Percentiles rank a stretch among this genome's conserved stretches.
phyloP scores from a whole-genome alignment of 2,113 vertebrate genomes.

The Pituophis catenifer region DNA sequence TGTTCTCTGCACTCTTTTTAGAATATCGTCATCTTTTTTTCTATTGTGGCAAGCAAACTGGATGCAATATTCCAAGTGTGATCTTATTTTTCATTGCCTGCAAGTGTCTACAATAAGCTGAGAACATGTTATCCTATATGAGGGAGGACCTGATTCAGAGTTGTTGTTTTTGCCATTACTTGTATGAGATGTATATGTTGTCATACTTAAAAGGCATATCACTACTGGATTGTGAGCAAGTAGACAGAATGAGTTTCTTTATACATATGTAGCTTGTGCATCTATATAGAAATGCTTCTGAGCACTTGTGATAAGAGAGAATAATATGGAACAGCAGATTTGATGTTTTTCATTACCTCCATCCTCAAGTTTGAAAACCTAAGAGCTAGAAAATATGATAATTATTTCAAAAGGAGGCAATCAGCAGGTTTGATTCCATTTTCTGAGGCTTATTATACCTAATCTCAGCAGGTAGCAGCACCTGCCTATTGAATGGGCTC shows the following conservation, averaged over 20 bases:
- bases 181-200: not conserved
- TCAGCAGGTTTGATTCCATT: not conserved
- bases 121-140: not conserved
- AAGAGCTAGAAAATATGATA: not conserved
- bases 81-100: not conserved
- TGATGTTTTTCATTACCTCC: not conserved
- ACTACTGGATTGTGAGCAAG: not conserved
- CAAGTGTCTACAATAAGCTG: not conserved
- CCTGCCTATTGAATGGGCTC: not conserved
- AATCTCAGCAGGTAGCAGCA: not conserved
- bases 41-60: not conserved
- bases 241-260: not conserved
- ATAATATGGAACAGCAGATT: not conserved
- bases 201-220: not conserved
- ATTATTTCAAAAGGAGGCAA: not conserved
- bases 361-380: not conserved
- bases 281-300: not conserved
- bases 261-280: not conserved
- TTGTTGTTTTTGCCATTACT: not conserved
- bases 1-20: not conserved
- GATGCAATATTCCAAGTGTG: not conserved
- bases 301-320: not conserved
- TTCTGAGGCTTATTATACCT: not conserved
- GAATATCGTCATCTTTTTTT: not conserved
- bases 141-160: not conserved